Evolutionary conservation across 2,888 invertebrate species (phyloP).

Genomic region (Slavum lentiscoides): DNA sequence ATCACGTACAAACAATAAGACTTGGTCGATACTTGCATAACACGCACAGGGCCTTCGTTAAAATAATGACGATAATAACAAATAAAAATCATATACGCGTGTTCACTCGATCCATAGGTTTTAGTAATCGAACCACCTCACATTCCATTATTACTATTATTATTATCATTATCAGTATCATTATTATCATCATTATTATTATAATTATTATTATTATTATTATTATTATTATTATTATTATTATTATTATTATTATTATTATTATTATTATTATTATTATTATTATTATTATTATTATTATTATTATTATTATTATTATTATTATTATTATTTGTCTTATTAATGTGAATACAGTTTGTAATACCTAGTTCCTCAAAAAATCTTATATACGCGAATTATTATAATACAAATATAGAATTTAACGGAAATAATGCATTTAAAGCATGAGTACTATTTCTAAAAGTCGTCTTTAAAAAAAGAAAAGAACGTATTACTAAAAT

Average conservation of each 20-base stretch:
- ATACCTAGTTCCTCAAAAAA: too few species aligned
- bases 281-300: background rate
- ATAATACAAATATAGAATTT: too few species aligned
- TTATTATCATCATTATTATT: background rate
- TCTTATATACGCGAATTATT: too few species aligned
- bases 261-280: too few species aligned
- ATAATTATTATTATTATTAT: constrained; percentile 8
- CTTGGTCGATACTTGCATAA: constrained; percentile 16
- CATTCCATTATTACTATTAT: background rate
- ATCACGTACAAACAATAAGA: constrained; percentile 51
- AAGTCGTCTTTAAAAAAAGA: too few species aligned
- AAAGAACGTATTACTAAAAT: too few species aligned
- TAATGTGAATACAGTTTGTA: too few species aligned
- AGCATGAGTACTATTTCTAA: too few species aligned
- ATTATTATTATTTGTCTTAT: too few species aligned
- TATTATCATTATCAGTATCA: background rate
- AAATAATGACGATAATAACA: constrained; percentile 44
- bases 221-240: constrained; percentile 3
- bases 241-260: background rate
- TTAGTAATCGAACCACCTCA: constrained; percentile 18
- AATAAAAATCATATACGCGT: constrained; percentile 25
- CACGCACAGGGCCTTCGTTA: constrained; percentile 19
- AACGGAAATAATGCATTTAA: too few species aligned
- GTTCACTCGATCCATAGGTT: constrained; percentile 25
- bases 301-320: too few species aligned